Evolutionary conservation across 2,888 invertebrate species (phyloP).

Genomic region (Rhogogaster chlorosoma): DNA sequence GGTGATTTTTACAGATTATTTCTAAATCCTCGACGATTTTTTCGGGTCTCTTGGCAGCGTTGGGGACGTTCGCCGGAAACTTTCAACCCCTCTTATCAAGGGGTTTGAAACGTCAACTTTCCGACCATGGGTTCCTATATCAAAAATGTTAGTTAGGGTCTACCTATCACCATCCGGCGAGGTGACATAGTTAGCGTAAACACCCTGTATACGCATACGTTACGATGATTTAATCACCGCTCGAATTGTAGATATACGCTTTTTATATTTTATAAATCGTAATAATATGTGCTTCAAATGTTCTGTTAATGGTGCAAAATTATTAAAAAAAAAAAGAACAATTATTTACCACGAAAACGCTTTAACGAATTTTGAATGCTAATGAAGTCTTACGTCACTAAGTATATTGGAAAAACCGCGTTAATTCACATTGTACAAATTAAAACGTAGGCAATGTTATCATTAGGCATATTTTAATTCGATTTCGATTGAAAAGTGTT

Average conservation of each 20-base stretch:
- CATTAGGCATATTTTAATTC: slow-evolving; percentile 25
- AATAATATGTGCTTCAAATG: slow-evolving; percentile 7
- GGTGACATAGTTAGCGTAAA: too few species aligned
- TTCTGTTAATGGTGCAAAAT: slow-evolving; percentile 22
- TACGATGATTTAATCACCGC: slow-evolving; percentile 37
- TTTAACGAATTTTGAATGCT: not conserved
- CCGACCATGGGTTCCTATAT: too few species aligned
- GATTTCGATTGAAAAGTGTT: slow-evolving; percentile 31
- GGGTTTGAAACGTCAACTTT: too few species aligned
- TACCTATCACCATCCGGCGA: too few species aligned
- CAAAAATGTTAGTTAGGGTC: too few species aligned
- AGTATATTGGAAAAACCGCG: slow-evolving; percentile 12
- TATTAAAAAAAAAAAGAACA: not conserved
- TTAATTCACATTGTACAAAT: slow-evolving; percentile 32
- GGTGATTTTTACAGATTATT: too few species aligned
- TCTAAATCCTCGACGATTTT: too few species aligned
- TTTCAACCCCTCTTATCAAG: too few species aligned
- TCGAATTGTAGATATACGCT: slow-evolving; percentile 43
- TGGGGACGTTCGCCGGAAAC: too few species aligned
- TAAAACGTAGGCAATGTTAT: slow-evolving; percentile 18
- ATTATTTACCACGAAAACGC: not conserved
- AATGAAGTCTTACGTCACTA: not conserved
- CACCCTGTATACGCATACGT: not conserved
- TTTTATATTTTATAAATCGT: slow-evolving; percentile 43
- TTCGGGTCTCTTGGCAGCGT: too few species aligned